Evolutionary conservation across 2,113 vertebrate species (phyloP).

Genomic region (Epinephelus moara): DNA sequence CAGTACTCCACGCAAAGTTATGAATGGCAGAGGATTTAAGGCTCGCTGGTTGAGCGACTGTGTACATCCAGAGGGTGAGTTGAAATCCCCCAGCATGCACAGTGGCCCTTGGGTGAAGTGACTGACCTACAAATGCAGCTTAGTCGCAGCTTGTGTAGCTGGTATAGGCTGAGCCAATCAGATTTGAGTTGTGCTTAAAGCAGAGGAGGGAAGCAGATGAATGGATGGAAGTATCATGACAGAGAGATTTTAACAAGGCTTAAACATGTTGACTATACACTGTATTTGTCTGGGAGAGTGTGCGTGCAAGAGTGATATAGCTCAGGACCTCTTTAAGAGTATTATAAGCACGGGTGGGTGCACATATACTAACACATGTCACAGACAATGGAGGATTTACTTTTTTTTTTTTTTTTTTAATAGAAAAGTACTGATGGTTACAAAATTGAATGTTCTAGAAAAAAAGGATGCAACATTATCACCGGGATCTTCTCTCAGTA

Average conservation of each 20-base stretch:
- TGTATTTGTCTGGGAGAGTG: slow-evolving; percentile 9
- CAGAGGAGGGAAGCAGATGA: slow-evolving; percentile 53
- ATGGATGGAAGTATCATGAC: slow-evolving; percentile 58
- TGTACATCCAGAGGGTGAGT: slow-evolving; percentile 55
- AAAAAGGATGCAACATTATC: slow-evolving; percentile 30
- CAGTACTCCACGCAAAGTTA: slow-evolving; percentile 33
- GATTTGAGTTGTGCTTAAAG: slow-evolving; percentile 55
- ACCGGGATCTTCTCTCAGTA: slow-evolving; percentile 14
- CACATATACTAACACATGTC: background rate
- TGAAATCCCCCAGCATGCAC: slow-evolving; percentile 68
- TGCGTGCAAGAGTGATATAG: slow-evolving; percentile 9
- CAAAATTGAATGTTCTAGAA: slow-evolving; percentile 49
- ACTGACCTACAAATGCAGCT: slow-evolving; percentile 79
- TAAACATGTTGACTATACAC: slow-evolving; percentile 24
- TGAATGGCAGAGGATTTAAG: slow-evolving; percentile 64
- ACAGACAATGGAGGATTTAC: slow-evolving; percentile 8
- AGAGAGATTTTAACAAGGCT: slow-evolving; percentile 42
- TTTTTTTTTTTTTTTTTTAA: slow-evolving; percentile 53
- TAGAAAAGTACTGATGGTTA: slow-evolving; percentile 65
- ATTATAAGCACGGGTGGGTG: background rate
- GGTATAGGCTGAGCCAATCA: slow-evolving; percentile 66
- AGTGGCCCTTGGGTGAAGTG: slow-evolving; percentile 53
- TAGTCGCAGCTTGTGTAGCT: slow-evolving; percentile 57
- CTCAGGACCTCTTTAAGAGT: slow-evolving; percentile 9
- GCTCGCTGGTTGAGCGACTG: slow-evolving; percentile 61